A percentile compares a stretch with the other conserved stretches of the same genome.
Conservation (phyloP, 2,888 invertebrate genomes). For the Dermolepida albohirtum region DNA sequence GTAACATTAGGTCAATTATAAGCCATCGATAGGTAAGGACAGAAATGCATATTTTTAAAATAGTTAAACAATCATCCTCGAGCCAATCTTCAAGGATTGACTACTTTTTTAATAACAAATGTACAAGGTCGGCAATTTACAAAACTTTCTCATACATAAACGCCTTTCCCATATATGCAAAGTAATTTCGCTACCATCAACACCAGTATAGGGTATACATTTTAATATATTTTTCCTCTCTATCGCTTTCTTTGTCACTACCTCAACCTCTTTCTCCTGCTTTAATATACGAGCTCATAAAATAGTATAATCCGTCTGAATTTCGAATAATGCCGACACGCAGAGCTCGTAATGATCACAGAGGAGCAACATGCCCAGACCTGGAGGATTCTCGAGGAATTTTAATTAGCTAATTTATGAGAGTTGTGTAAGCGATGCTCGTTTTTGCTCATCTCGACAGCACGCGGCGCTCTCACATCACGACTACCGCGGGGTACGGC, state of each 20-base stretch:
- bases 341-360: slow-evolving; percentile 8
- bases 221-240: slow-evolving; percentile 38
- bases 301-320: slow-evolving; percentile 9
- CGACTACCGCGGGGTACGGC: neutral
- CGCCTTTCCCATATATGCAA: too few relatives aligned
- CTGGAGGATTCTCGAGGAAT: slow-evolving; percentile 24
- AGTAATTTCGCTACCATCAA: too few relatives aligned
- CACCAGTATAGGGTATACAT: too few relatives aligned
- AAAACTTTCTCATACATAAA: too few relatives aligned
- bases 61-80: too few relatives aligned
- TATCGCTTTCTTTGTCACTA: neutral
- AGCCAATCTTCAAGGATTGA: too few relatives aligned
- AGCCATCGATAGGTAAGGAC: too few relatives aligned
- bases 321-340: slow-evolving; percentile 8
- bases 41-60: too few relatives aligned
- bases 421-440: slow-evolving; percentile 26
- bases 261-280: neutral
- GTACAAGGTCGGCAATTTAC: too few relatives aligned
- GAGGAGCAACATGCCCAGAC: neutral
- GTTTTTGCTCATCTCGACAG: slow-evolving; percentile 18
- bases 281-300: neutral
- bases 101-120: too few relatives aligned
- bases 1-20: too few relatives aligned
- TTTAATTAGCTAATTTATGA: slow-evolving; percentile 40
- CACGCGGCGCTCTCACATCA: slow-evolving; percentile 2